Conservation (phyloP, 2,888 invertebrate genomes). For the Cryptophagus acutangulus region DNA sequence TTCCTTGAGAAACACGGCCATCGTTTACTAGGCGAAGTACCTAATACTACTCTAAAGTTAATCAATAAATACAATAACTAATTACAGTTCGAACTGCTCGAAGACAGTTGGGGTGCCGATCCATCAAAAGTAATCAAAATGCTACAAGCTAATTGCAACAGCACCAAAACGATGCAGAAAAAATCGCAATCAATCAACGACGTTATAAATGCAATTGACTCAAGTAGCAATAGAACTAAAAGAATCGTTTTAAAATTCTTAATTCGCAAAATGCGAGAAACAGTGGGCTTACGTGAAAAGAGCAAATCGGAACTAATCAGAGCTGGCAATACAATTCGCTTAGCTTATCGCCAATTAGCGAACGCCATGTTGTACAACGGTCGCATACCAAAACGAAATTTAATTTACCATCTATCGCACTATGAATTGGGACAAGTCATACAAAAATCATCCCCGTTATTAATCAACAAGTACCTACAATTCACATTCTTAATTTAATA, state of each 20-base stretch:
- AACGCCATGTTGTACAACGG: conserved; percentile 57
- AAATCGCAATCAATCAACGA: conserved; percentile 44
- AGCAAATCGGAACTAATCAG: conserved; percentile 60
- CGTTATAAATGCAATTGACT: conserved; percentile 50
- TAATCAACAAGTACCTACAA: conserved; percentile 58
- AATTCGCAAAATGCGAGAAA: conserved; percentile 56
- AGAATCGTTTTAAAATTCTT: conserved; percentile 53
- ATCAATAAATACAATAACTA: conserved; percentile 9
- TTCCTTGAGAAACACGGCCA: conserved; percentile 70
- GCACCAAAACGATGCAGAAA: conserved; percentile 29
- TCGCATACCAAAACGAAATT: conserved; percentile 57
- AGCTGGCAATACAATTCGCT: conserved; percentile 55
- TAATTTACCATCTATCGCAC: conserved; percentile 65
- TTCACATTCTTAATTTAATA: no score
- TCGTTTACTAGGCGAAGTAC: conserved; percentile 61
- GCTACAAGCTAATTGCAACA: conserved; percentile 51
- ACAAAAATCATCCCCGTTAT: conserved; percentile 49
- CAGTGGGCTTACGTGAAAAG: conserved; percentile 61
- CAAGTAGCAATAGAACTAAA: conserved; percentile 49
- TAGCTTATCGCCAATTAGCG: conserved; percentile 56
- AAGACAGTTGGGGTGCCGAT: conserved; percentile 62
- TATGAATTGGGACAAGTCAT: conserved; percentile 60
- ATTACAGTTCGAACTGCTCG: conserved; percentile 61
- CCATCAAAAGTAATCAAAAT: conserved; percentile 58
- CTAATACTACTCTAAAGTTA: conserved; percentile 6